Evolutionary conservation across 2,888 invertebrate species (phyloP).

Genomic region (Tachina fera): DNA sequence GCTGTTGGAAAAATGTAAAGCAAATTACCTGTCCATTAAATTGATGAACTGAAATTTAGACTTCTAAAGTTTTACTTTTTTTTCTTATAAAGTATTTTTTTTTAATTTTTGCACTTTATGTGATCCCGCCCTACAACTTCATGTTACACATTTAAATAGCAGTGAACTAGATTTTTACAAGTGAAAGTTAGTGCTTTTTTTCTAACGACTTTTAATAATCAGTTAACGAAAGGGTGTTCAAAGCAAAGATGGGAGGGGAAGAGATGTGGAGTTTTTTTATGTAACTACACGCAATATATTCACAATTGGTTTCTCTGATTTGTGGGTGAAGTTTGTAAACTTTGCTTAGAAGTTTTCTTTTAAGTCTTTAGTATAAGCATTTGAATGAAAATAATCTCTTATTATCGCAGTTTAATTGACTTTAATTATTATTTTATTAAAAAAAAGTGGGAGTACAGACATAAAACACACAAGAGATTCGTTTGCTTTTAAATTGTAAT

Average conservation of each 20-base stretch:
- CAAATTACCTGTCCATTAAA: slow-evolving; percentile 50
- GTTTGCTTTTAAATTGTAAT: slow-evolving; percentile 22
- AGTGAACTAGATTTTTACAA: slow-evolving; percentile 6
- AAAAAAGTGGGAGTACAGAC: neutral
- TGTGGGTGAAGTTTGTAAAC: neutral
- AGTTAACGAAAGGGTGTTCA: neutral
- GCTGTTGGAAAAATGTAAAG: slow-evolving; percentile 1
- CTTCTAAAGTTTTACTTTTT: slow-evolving; percentile 27
- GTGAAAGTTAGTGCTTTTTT: slow-evolving; percentile 9
- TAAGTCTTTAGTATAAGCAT: neutral
- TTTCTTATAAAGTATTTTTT: neutral
- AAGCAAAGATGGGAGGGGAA: neutral
- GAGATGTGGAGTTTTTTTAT: neutral
- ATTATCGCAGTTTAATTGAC: slow-evolving; percentile 37
- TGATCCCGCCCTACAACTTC: slow-evolving; percentile 26
- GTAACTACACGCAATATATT: no score
- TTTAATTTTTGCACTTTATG: neutral
- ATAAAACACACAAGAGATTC: no score
- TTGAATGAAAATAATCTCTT: neutral
- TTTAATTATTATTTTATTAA: slow-evolving; percentile 43
- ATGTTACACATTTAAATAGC: slow-evolving; percentile 9
- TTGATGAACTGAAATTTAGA: slow-evolving; percentile 60
- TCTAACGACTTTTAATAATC: neutral
- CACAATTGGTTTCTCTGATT: neutral
- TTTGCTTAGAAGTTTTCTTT: neutral